These are phyloP conservation scores for Mustelus asterias DNA, from an alignment of 2,113 vertebrate species.

Conservation along the genomic window DNA sequence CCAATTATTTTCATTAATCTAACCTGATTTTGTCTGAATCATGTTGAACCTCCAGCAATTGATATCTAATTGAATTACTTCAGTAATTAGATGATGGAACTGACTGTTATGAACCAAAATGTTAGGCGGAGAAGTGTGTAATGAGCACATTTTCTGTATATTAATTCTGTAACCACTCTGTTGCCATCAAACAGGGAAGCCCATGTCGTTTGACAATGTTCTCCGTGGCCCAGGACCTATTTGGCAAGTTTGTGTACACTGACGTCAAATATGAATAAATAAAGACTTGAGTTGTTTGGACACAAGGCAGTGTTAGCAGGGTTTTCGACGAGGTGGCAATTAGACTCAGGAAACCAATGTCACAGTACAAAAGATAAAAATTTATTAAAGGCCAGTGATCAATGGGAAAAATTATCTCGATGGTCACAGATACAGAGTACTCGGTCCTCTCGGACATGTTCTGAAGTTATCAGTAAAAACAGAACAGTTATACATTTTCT, in stretches of 20 bases:
- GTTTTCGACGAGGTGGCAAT: no score
- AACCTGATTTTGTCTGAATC: background rate
- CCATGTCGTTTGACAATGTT: background rate
- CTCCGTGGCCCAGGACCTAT: background rate
- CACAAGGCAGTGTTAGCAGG: background rate
- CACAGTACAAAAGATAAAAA: no score
- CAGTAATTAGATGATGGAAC: background rate
- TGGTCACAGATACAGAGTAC: no score
- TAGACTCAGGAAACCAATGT: no score
- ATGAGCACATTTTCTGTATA: background rate
- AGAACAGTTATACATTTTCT: no score
- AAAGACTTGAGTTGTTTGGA: background rate
- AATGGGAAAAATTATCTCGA: no score
- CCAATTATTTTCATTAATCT: background rate
- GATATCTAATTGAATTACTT: constrained; percentile 4
- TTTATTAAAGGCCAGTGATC: no score
- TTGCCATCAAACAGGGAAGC: background rate
- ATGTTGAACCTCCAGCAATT: background rate
- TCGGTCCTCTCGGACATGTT: no score
- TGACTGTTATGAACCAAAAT: constrained; percentile 1
- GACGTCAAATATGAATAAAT: background rate
- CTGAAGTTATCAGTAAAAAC: no score
- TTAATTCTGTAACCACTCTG: background rate
- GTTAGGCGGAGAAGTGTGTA: background rate
- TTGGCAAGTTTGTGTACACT: background rate